These are phyloP conservation scores for Agriopis marginaria DNA, from an alignment of 2,888 invertebrate species.

Conservation along the genomic window DNA sequence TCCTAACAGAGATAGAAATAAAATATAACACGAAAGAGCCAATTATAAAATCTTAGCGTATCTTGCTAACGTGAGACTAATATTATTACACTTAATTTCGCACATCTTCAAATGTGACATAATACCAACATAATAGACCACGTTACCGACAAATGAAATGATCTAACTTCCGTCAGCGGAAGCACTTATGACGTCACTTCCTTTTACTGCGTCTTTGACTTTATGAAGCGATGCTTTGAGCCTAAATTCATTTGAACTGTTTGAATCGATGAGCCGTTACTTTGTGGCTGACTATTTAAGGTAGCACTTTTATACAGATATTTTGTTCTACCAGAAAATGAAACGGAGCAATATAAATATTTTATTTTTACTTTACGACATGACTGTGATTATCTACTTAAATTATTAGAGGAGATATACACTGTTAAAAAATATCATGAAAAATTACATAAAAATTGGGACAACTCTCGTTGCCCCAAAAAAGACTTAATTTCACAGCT, in stretches of 20 bases:
- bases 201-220: slow-evolving; percentile 37
- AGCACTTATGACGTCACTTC: slow-evolving; percentile 52
- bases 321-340: too few species aligned
- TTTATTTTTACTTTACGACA: too few species aligned
- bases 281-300: slow-evolving; percentile 14
- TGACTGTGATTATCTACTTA: too few species aligned
- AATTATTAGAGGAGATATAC: too few species aligned
- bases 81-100: neutral
- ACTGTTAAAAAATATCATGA: too few species aligned
- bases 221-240: slow-evolving; percentile 17
- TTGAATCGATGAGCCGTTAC: neutral
- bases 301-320: neutral
- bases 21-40: slow-evolving; percentile 8
- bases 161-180: slow-evolving; percentile 56
- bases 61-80: neutral
- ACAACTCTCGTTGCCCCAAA: too few species aligned
- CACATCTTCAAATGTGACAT: slow-evolving; percentile 22
- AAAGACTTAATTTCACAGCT: too few species aligned
- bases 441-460: too few species aligned
- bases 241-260: slow-evolving; percentile 20
- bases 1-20: neutral
- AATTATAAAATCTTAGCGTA: slow-evolving; percentile 16
- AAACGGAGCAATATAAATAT: too few species aligned
- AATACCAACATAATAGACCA: slow-evolving; percentile 27
- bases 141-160: slow-evolving; percentile 42